Conservation (phyloP, 2,888 invertebrate genomes). For the Lithophane semibrunnea region DNA sequence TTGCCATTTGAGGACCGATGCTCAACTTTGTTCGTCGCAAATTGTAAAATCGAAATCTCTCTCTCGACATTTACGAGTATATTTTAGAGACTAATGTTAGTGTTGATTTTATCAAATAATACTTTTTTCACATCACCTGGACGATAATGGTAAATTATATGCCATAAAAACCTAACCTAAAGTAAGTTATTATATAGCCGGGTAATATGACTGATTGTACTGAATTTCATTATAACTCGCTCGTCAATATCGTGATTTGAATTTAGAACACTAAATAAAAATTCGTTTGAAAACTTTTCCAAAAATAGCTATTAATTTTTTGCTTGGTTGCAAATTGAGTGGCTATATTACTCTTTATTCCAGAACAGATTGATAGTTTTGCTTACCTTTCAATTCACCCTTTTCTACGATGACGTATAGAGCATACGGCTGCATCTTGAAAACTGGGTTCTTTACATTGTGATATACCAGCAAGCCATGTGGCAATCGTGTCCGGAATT, state of each 20-base stretch:
- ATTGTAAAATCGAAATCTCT: slow-evolving; percentile 17
- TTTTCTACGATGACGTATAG: slow-evolving; percentile 97
- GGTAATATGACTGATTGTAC: neutral
- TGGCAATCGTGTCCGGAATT: slow-evolving; percentile 96
- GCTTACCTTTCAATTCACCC: slow-evolving; percentile 94
- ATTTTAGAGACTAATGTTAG: neutral
- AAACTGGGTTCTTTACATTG: slow-evolving; percentile 96
- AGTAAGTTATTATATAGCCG: neutral
- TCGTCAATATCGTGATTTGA: neutral
- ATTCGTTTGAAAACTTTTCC: neutral
- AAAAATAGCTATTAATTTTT: neutral
- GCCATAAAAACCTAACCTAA: neutral
- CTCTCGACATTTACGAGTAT: neutral
- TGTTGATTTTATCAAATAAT: neutral
- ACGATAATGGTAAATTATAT: neutral
- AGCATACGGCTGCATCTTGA: slow-evolving; percentile 96
- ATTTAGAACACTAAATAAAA: neutral
- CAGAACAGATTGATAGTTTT: neutral
- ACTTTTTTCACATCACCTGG: neutral
- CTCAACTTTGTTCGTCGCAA: slow-evolving; percentile 11
- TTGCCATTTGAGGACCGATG: slow-evolving; percentile 20
- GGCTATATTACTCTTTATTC: neutral
- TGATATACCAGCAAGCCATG: slow-evolving; percentile 97
- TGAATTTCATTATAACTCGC: too few species aligned
- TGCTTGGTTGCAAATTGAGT: neutral